Evolutionary conservation across 2,797 vertebrate genomes (phyloP).

Genomic region (Rhynchonycteris naso): DNA sequence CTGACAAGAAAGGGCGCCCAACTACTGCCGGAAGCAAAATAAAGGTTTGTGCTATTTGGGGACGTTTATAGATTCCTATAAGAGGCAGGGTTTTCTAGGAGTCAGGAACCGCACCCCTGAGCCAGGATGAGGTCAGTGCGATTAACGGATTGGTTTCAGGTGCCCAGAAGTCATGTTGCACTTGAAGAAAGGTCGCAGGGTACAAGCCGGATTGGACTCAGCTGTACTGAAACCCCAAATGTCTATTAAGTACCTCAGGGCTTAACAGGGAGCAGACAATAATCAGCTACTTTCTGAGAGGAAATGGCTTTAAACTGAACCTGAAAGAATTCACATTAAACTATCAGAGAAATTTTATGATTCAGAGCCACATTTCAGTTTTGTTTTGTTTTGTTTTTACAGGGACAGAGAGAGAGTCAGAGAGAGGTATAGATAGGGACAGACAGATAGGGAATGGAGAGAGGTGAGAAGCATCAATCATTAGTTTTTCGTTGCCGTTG

Average conservation of each 20-base stretch:
- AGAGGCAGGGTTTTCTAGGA: background rate
- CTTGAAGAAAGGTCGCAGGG: background rate
- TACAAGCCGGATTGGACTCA: background rate
- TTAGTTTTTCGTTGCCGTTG: no score
- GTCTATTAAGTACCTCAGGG: background rate
- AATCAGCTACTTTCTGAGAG: constrained; percentile 54
- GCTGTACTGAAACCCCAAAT: background rate
- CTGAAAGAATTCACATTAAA: constrained; percentile 56
- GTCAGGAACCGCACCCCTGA: background rate
- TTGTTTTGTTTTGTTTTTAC: no score
- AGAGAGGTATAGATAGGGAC: no score
- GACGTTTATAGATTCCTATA: background rate
- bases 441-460: no score
- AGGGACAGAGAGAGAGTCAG: no score
- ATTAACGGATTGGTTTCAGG: background rate
- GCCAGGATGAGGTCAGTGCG: background rate
- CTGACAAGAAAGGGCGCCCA: constrained; percentile 98
- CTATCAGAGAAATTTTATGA: constrained; percentile 31
- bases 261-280: constrained; percentile 46
- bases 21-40: constrained; percentile 98
- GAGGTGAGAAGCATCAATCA: no score
- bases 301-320: constrained; percentile 52
- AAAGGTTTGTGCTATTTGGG: constrained; percentile 89
- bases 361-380: background rate
- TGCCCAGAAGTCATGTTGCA: background rate